A percentile compares a stretch with the other conserved stretches of the same genome.
Conservation (phyloP, 2,113 vertebrate species). For the Megalops atlanticus region DNA sequence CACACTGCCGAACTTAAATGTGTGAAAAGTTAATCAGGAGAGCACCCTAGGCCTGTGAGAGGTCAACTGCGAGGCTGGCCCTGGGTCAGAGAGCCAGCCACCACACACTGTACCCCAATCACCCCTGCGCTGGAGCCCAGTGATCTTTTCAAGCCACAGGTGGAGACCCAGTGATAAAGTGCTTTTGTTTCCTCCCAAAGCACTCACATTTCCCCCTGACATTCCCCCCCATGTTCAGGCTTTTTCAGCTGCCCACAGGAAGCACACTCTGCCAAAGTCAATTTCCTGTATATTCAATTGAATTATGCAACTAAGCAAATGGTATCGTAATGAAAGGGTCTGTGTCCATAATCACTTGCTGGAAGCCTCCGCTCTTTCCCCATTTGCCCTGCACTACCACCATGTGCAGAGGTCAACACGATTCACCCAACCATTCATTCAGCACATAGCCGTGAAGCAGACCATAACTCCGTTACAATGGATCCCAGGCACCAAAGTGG, state of each 20-base stretch:
- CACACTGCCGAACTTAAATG: too few species aligned
- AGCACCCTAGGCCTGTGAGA: too few species aligned
- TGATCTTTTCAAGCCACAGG: background rate
- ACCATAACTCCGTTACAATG: background rate
- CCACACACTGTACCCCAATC: background rate
- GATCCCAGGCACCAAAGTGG: background rate
- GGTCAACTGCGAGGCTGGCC: background rate
- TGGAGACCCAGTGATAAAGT: constrained; percentile 62
- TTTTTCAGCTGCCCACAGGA: constrained; percentile 36
- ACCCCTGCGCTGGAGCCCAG: background rate
- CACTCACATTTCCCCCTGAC: constrained; percentile 51
- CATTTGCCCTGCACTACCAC: background rate
- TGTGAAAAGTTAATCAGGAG: too few species aligned
- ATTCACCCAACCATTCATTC: too few species aligned
- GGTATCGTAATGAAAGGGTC: constrained; percentile 15
- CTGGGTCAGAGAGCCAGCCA: background rate
- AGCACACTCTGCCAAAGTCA: constrained; percentile 23
- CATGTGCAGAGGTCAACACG: too few species aligned
- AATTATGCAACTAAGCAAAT: constrained; percentile 1
- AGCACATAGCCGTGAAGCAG: background rate
- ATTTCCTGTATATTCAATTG: constrained; percentile 18
- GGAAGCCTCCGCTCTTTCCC: background rate
- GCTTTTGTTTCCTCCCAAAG: constrained; percentile 61
- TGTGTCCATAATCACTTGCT: background rate
- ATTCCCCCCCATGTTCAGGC: constrained; percentile 23